These are phyloP conservation scores for Leucophenga varia DNA, from an alignment of 1,140 invertebrate species.

Conservation along the genomic window DNA sequence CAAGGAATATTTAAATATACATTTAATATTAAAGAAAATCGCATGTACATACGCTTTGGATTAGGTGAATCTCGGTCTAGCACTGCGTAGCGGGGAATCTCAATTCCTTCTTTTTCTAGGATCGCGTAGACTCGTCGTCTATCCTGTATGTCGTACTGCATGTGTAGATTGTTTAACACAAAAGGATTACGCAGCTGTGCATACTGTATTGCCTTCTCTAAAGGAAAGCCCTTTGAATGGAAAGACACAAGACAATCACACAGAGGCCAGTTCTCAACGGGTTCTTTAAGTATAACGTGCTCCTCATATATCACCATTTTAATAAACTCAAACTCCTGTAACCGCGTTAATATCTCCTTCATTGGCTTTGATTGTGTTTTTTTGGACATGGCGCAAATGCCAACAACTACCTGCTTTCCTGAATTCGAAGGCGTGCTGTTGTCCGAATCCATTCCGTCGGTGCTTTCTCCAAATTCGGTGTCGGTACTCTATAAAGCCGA, in stretches of 20 bases:
- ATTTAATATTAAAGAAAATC: background rate
- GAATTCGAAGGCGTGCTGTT: conserved; percentile 55
- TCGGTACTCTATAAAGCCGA: conserved; percentile 63
- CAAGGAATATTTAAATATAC: background rate
- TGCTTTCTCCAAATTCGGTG: conserved; percentile 65
- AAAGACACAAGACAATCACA: conserved; percentile 98
- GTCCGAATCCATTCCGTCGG: conserved; percentile 63
- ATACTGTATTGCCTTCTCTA: conserved; percentile 98
- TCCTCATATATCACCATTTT: conserved; percentile 91
- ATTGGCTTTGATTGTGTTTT: conserved; percentile 98
- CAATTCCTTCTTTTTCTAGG: conserved; percentile 90
- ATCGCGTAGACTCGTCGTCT: conserved; percentile 93
- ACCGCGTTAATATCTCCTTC: conserved; percentile 93
- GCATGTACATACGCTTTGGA: conserved; percentile 74
- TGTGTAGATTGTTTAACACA: conserved; percentile 97
- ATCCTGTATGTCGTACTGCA: conserved; percentile 98
- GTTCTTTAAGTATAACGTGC: conserved; percentile 90
- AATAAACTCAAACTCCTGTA: conserved; percentile 96
- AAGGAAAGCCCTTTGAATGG: conserved; percentile 96
- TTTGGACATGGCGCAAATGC: conserved; percentile 98
- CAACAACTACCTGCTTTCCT: conserved; percentile 79
- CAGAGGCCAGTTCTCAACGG: conserved; percentile 96
- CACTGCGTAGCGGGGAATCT: conserved; percentile 96
- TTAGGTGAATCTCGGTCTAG: conserved; percentile 90
- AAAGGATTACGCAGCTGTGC: conserved; percentile 92